These are phyloP conservation scores for Ranitomeya variabilis DNA, from an alignment of 2,113 vertebrate genomes.

Conservation along the genomic window DNA sequence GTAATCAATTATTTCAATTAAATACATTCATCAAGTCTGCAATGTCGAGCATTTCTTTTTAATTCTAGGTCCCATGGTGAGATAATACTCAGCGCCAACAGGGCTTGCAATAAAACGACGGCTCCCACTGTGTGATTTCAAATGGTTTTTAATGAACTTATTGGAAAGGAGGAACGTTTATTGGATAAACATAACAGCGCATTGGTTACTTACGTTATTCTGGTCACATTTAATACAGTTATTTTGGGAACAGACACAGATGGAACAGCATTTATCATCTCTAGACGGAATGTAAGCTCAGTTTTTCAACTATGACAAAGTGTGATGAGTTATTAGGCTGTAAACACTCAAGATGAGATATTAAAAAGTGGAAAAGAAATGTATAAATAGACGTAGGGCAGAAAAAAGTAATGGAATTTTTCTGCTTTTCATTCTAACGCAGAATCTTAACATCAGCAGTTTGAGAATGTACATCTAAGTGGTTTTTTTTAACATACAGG, in stretches of 20 bases:
- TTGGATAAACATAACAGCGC: neutral
- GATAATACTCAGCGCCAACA: conserved; percentile 39
- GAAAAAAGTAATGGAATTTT: too few species aligned
- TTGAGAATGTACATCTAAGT: too few species aligned
- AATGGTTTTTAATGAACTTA: conserved; percentile 48
- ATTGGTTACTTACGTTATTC: neutral
- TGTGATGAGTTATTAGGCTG: neutral
- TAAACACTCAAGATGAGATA: neutral
- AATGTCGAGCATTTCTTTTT: conserved; percentile 30
- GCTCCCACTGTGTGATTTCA: conserved; percentile 26
- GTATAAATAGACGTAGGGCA: too few species aligned
- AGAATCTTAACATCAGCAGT: too few species aligned
- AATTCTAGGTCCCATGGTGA: conserved; percentile 36
- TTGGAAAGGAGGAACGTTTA: conserved; percentile 33
- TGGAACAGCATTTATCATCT: conserved; percentile 5
- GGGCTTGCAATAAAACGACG: conserved; percentile 29
- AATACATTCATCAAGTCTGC: conserved; percentile 40
- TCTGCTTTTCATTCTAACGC: too few species aligned
- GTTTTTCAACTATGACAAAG: conserved; percentile 4
- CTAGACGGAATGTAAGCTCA: neutral
- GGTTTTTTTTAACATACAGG: too few species aligned
- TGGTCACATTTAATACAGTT: neutral
- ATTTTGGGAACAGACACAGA: neutral
- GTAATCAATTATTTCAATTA: conserved; percentile 48
- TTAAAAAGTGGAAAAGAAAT: neutral